Evolutionary conservation across 2,888 invertebrate genomes (phyloP).

Genomic region (Drosophila picticornis): DNA sequence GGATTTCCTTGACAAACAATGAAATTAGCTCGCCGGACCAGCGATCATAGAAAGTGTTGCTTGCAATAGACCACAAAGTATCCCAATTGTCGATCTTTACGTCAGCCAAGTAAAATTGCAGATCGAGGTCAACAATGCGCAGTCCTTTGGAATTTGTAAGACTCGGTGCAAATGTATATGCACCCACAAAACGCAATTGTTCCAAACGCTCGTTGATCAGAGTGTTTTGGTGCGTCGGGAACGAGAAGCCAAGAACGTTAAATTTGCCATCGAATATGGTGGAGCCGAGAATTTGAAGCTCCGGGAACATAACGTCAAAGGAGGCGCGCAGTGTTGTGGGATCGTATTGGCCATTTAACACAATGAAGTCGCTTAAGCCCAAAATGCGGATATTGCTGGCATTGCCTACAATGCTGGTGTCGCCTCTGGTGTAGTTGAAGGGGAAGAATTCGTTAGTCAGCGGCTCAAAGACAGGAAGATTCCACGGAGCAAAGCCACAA

Average conservation of each 20-base stretch:
- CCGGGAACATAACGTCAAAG: conserved; percentile 61
- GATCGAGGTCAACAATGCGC: conserved; percentile 55
- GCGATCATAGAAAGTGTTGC: conserved; percentile 66
- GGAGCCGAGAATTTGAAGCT: conserved; percentile 67
- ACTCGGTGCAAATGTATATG: conserved; percentile 48
- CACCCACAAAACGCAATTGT: conserved; percentile 65
- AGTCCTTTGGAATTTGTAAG: conserved; percentile 53
- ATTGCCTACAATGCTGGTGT: conserved; percentile 57
- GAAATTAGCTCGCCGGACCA: conserved; percentile 38
- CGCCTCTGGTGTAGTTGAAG: conserved; percentile 30
- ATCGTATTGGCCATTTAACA: conserved; percentile 57
- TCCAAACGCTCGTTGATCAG: conserved; percentile 61
- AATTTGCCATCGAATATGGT: conserved; percentile 50
- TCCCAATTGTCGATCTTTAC: conserved; percentile 64
- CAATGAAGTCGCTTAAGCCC: conserved; percentile 61
- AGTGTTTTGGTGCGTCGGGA: conserved; percentile 40
- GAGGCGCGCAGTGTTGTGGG: conserved; percentile 43
- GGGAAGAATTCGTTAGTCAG: conserved; percentile 31
- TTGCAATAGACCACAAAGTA: conserved; percentile 59
- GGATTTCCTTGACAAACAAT: conserved; percentile 56
- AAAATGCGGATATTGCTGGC: conserved; percentile 60
- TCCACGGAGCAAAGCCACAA: conserved; percentile 63
- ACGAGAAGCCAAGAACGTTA: conserved; percentile 47
- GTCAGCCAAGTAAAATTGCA: conserved; percentile 64
- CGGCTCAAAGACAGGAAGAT: conserved; percentile 68